These are phyloP conservation scores for Exaiptasia diaphana DNA, from an alignment of 64 coral and sea anemone species.

Conservation along the genomic window DNA sequence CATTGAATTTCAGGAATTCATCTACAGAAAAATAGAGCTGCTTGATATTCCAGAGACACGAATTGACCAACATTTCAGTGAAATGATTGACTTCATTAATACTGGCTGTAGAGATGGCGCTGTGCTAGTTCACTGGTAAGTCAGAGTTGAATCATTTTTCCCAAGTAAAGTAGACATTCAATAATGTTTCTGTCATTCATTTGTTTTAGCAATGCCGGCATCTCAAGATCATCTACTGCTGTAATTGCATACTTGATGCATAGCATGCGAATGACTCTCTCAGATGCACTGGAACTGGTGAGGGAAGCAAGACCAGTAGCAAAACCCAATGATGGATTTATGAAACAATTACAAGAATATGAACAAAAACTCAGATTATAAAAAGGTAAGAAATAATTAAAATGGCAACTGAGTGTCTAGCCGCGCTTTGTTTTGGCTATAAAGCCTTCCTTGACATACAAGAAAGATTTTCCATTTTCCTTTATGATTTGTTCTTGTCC, in stretches of 20 bases:
- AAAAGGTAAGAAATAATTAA: not conserved
- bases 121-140: slow-evolving; percentile 88
- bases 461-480: not conserved
- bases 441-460: not conserved
- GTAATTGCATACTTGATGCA: slow-evolving; percentile 82
- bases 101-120: slow-evolving; percentile 47
- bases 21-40: slow-evolving; percentile 77
- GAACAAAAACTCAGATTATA: slow-evolving; percentile 37
- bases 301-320: slow-evolving; percentile 62
- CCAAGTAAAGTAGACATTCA: not conserved
- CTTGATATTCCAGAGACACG: slow-evolving; percentile 86
- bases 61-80: slow-evolving; percentile 55
- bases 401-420: not conserved
- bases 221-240: slow-evolving; percentile 80
- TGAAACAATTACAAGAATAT: slow-evolving; percentile 66
- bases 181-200: not conserved
- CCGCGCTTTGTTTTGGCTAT: not conserved
- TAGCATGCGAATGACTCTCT: slow-evolving; percentile 31
- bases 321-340: slow-evolving; percentile 89
- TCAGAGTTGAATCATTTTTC: not conserved
- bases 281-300: slow-evolving; percentile 54
- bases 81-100: slow-evolving; percentile 80
- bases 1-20: slow-evolving; percentile 59
- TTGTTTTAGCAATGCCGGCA: slow-evolving; percentile 79
- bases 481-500: not conserved